phyloP scores from a whole-genome alignment of 2,113 vertebrate genomes.

The Burhinus oedicnemus region DNA sequence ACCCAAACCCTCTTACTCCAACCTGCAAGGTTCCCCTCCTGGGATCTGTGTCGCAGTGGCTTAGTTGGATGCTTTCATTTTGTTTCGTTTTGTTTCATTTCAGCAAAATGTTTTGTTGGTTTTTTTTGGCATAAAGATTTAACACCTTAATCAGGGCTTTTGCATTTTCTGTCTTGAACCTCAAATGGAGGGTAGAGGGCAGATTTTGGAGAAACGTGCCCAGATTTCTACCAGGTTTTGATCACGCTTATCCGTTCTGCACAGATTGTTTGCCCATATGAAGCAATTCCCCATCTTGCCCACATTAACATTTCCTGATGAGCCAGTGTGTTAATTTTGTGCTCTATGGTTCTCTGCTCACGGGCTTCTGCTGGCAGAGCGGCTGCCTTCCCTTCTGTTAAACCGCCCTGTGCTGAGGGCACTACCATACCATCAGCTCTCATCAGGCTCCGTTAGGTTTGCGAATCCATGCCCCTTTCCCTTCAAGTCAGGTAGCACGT shows the following conservation, averaged over 20 bases:
- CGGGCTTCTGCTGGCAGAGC: conserved; percentile 73
- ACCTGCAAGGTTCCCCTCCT: not conserved
- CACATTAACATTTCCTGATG: conserved; percentile 68
- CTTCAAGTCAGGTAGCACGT: not conserved
- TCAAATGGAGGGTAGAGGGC: not conserved
- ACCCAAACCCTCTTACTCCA: not conserved
- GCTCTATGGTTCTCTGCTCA: conserved; percentile 79
- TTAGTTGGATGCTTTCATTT: not conserved
- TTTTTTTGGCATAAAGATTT: not conserved
- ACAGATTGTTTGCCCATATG: conserved; percentile 70
- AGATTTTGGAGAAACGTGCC: conserved; percentile 1
- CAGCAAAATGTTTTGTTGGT: not conserved
- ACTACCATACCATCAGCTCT: conserved; percentile 20
- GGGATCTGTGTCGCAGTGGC: not conserved
- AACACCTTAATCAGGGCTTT: conserved; percentile 17
- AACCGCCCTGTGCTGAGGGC: conserved; percentile 6
- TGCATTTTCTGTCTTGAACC: not conserved
- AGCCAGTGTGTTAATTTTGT: conserved; percentile 80
- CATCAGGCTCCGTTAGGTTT: not conserved
- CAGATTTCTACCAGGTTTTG: conserved; percentile 37
- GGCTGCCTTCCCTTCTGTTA: conserved; percentile 78
- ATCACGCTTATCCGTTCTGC: not conserved
- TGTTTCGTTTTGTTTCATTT: not conserved
- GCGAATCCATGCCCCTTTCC: not conserved
- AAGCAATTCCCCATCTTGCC: conserved; percentile 77